These are phyloP conservation scores for Carlito syrichta DNA, from an alignment of 2,113 vertebrate species.

Conservation along the genomic window DNA sequence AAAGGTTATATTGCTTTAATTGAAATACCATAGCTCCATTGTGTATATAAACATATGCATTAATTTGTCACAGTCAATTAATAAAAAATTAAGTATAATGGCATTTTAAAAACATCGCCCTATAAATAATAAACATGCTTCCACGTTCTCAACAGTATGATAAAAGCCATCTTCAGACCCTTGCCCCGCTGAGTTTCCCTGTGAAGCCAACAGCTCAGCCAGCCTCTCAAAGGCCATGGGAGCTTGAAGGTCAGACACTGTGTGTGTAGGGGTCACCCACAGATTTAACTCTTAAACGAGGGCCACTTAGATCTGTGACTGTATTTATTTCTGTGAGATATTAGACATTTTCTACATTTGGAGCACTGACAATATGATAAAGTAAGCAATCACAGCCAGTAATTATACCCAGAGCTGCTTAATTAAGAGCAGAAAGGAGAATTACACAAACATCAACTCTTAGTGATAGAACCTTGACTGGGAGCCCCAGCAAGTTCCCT, in stretches of 20 bases:
- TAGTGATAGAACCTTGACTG: not conserved
- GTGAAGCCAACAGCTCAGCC: slow-evolving; percentile 50
- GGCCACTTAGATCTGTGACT: not conserved
- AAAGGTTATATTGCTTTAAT: not conserved
- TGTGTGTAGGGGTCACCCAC: not conserved
- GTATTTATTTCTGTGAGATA: not conserved
- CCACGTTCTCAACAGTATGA: slow-evolving; percentile 48
- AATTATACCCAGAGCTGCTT: not conserved
- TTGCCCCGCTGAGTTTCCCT: slow-evolving; percentile 57
- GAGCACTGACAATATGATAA: not conserved
- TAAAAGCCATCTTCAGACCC: slow-evolving; percentile 59
- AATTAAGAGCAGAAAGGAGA: slow-evolving; percentile 27
- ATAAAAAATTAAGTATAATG: slow-evolving; percentile 57
- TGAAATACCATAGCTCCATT: not conserved
- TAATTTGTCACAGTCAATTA: slow-evolving; percentile 55
- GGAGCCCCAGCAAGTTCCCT: not conserved
- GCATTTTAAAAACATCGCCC: not conserved
- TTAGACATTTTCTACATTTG: not conserved
- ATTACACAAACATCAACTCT: not conserved
- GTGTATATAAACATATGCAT: not conserved
- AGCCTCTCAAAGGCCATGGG: slow-evolving; percentile 52
- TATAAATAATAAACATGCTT: slow-evolving; percentile 68
- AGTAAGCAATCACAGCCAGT: not conserved
- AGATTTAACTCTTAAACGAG: slow-evolving; percentile 18
- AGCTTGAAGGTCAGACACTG: slow-evolving; percentile 55